Percentiles rank a stretch among this genome's conserved stretches.
Evolutionary conservation across 2,113 vertebrate genomes (phyloP).

Genomic region (Brachyhypopomus occidentalis): DNA sequence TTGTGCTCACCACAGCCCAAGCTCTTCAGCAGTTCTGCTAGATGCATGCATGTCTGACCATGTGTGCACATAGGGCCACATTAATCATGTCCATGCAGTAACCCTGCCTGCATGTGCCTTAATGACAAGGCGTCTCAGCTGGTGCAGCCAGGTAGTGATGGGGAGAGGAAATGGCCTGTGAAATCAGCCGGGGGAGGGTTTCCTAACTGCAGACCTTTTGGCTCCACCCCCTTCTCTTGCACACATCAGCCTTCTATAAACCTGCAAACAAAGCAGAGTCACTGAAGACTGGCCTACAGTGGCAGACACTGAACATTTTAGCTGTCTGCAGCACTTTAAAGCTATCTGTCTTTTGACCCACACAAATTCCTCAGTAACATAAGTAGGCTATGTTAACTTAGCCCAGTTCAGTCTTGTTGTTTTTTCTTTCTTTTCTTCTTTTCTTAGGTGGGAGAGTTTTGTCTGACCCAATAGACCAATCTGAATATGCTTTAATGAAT

Average conservation of each 20-base stretch:
- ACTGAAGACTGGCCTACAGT: neutral
- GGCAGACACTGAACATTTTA: neutral
- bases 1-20: constrained; percentile 6
- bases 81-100: constrained; percentile 29
- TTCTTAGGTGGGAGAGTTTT: neutral
- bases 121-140: constrained; percentile 49
- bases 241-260: constrained; percentile 9
- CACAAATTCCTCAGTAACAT: neutral
- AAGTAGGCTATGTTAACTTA: neutral
- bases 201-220: neutral
- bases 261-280: neutral
- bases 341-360: neutral
- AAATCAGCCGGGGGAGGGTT: constrained; percentile 41
- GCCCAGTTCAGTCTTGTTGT: neutral
- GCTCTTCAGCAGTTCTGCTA: constrained; percentile 25
- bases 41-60: neutral
- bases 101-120: neutral
- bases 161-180: constrained; percentile 38
- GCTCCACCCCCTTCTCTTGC: neutral
- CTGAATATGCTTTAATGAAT: neutral
- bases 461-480: no score
- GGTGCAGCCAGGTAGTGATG: constrained; percentile 25
- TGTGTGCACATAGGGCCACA: constrained; percentile 24
- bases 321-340: neutral
- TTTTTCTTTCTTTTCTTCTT: neutral